A percentile compares a stretch with the other conserved stretches of the same genome.
Conservation (phyloP, 2,888 invertebrate species). For the Rhingia campestris region DNA sequence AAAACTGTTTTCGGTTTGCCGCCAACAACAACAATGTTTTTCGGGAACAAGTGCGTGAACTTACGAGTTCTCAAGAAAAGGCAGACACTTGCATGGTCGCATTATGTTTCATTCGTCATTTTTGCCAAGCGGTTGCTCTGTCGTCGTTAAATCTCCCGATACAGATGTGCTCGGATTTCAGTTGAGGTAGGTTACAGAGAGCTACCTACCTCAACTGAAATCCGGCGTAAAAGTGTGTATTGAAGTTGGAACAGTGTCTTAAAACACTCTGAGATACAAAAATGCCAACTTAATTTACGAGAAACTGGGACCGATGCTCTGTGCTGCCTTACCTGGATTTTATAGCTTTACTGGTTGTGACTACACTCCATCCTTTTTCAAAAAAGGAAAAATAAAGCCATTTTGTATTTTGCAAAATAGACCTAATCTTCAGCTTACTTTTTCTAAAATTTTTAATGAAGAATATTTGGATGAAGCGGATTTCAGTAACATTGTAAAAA, state of each 20-base stretch:
- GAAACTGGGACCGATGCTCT: background rate
- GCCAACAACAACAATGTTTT: constrained; percentile 3
- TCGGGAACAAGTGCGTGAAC: background rate
- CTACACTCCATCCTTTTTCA: too few relatives aligned
- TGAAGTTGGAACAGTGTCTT: background rate
- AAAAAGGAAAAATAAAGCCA: background rate
- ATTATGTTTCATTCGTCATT: constrained; percentile 14
- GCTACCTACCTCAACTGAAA: background rate
- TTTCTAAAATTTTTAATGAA: too few relatives aligned
- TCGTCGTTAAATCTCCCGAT: background rate
- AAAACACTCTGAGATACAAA: background rate
- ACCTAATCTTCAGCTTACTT: too few relatives aligned
- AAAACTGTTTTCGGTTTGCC: constrained; percentile 4
- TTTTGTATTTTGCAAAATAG: too few relatives aligned
- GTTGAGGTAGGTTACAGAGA: too few relatives aligned
- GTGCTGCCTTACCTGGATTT: constrained; percentile 1
- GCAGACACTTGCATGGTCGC: constrained; percentile 1
- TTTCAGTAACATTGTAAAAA: too few relatives aligned
- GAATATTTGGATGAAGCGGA: too few relatives aligned
- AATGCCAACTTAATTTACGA: background rate
- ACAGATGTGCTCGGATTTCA: constrained; percentile 16
- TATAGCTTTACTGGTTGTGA: background rate
- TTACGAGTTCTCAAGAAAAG: constrained; percentile 6
- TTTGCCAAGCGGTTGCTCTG: constrained; percentile 1
- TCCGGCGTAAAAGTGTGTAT: background rate